phyloP scores from a whole-genome alignment of 2,113 vertebrate genomes.

The Aldabrachelys gigantea region DNA sequence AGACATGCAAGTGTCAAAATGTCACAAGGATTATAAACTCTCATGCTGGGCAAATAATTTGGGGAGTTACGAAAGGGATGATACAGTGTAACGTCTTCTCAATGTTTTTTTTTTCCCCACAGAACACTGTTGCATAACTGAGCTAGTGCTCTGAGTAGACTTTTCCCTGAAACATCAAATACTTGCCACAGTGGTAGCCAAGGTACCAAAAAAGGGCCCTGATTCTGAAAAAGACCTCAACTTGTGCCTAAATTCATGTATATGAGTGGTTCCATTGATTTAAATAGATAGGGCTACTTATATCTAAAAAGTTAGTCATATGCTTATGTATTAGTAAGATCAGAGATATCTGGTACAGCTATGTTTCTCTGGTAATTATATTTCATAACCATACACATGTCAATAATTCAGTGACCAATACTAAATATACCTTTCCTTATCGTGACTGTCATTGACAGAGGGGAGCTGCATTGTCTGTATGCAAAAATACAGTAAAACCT shows the following conservation, averaged over 20 bases:
- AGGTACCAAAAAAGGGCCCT: neutral
- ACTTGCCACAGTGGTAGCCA: neutral
- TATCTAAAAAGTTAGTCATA: neutral
- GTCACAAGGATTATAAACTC: neutral
- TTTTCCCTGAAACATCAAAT: neutral
- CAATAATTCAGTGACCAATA: neutral
- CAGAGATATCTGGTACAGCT: neutral
- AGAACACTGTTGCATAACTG: neutral
- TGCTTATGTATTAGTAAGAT: neutral
- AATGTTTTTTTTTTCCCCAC: neutral
- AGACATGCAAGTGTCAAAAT: neutral
- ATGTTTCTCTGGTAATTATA: neutral
- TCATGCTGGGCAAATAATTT: neutral
- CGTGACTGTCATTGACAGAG: neutral
- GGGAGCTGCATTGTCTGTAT: neutral
- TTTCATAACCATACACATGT: neutral
- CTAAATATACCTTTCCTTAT: neutral
- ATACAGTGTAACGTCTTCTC: neutral
- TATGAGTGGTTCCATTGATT: neutral
- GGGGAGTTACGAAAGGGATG: neutral
- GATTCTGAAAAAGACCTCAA: neutral
- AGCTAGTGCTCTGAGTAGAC: neutral
- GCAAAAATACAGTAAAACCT: neutral
- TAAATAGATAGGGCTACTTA: neutral
- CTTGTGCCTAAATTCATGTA: neutral